Conservation (phyloP, 1,140 invertebrate species). For the Daktulosphaira vitifoliae region DNA sequence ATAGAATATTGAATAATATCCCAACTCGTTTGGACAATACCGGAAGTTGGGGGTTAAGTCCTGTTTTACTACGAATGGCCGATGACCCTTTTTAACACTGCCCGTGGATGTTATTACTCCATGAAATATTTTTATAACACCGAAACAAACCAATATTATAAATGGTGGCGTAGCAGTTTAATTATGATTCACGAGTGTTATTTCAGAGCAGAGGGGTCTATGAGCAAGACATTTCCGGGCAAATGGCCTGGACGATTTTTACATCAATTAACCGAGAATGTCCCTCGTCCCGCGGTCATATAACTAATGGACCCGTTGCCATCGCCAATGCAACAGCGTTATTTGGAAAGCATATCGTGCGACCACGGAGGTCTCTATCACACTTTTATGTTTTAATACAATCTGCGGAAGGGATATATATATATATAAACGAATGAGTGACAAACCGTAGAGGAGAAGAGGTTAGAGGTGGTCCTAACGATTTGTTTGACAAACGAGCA, state of each 20-base stretch:
- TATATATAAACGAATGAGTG: neutral
- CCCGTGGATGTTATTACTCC: too few relatives aligned
- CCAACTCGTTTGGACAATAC: too few relatives aligned
- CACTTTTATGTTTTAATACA: too few relatives aligned
- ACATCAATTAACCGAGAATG: conserved; percentile 22
- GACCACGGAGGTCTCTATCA: conserved; percentile 17
- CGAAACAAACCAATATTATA: too few relatives aligned
- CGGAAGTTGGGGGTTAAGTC: too few relatives aligned
- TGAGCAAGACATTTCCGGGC: neutral
- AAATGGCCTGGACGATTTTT: conserved; percentile 16
- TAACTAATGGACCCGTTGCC: conserved; percentile 18
- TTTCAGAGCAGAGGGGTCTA: neutral
- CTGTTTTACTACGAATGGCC: too few relatives aligned
- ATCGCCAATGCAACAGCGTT: neutral
- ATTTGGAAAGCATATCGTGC: conserved; percentile 3
- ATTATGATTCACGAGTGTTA: conserved; percentile 31
- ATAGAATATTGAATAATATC: too few relatives aligned
- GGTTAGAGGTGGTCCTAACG: conserved; percentile 14
- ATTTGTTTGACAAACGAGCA: conserved; percentile 32
- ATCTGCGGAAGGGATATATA: neutral
- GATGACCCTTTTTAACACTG: too few relatives aligned
- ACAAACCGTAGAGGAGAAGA: neutral
- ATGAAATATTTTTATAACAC: too few relatives aligned
- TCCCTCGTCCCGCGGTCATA: conserved; percentile 5
- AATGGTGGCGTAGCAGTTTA: neutral